phyloP scores from a whole-genome alignment of 2,797 vertebrate species.

The Ceryle rudis region DNA sequence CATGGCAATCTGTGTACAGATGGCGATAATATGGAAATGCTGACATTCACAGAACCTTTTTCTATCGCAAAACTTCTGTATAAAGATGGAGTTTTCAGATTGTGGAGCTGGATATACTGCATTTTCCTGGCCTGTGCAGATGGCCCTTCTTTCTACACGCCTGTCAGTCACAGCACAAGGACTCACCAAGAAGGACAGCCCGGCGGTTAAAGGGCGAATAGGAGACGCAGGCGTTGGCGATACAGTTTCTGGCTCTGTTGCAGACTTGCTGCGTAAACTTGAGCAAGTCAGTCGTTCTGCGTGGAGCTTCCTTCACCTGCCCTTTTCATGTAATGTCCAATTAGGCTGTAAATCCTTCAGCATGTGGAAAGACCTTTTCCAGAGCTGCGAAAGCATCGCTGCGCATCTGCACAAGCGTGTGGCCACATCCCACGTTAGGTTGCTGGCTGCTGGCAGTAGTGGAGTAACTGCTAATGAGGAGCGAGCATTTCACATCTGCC shows the following conservation, averaged over 20 bases:
- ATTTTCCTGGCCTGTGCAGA: not conserved
- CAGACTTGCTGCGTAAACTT: not conserved
- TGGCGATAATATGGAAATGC: conserved; percentile 47
- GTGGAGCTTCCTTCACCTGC: rapidly evolving
- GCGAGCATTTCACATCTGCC: not conserved
- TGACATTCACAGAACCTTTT: conserved; percentile 48
- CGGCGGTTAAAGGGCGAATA: not conserved
- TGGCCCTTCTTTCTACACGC: not conserved
- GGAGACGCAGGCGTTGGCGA: not conserved
- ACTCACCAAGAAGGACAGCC: not conserved
- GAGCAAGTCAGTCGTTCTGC: not conserved
- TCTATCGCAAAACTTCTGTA: conserved; percentile 22
- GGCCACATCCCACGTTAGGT: rapidly evolving
- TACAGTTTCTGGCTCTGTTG: not conserved
- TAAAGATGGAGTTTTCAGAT: conserved; percentile 30
- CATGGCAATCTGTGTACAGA: conserved; percentile 15
- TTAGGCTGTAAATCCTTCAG: not conserved
- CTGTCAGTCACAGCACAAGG: not conserved
- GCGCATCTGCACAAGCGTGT: not conserved
- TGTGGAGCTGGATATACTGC: not conserved
- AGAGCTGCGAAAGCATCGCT: not conserved
- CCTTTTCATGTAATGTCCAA: not conserved
- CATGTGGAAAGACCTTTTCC: not conserved
- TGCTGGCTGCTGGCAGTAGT: not conserved
- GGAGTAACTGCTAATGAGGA: not conserved